Base-by-base conservation (phyloP, 2,888 invertebrate genomes). In the Apamea sordens region DNA sequence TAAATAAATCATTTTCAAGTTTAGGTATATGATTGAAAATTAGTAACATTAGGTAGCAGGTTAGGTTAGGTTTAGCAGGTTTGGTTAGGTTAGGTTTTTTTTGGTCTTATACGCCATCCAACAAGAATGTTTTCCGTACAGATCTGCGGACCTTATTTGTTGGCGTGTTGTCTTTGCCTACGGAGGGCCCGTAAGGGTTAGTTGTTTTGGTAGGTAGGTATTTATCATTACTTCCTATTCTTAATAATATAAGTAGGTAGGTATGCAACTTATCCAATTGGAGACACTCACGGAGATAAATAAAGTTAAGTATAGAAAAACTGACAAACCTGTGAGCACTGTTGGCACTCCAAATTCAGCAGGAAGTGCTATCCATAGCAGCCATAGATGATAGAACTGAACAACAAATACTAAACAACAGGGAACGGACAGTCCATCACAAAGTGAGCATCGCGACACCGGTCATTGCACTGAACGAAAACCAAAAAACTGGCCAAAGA, bases 401-500 rank as follows among this genome's bases (percentile, higher is more conserved):
- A 81, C 47, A 73, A 81, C 50, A 85, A 76, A 63, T 82, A 76
- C 73, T 80, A 64, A 84, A 79, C 68, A 79, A 36, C 87, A 73
- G 81, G 36, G 67, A 85, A 75, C 69, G 69, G 85, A 32, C 85
- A 85, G 85, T 80, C 81, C 82, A 89, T 87, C 93, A 92, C 92
- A 83, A 94, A 94, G 89, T 90, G 93, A 93, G 90, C 95, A 94
- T 91, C 93, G 64, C 21, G 4, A 36, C 76, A 88, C 79, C 89
- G 91, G 91, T 91, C 93, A 94, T 90, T 90, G 91, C 93, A 92
- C 93, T 90, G 87, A 90, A 90, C 87, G 87, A 81, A 86, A 87
- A 88, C 89, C 90, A 87, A 91, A 91, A 91, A 89, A 83, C 90
- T 83, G 90, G 88, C 85, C 88, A 91, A 93, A 92, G 90, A 93